phyloP scores from a whole-genome alignment of 2,797 vertebrate species.

The Anguilla pacifica region DNA sequence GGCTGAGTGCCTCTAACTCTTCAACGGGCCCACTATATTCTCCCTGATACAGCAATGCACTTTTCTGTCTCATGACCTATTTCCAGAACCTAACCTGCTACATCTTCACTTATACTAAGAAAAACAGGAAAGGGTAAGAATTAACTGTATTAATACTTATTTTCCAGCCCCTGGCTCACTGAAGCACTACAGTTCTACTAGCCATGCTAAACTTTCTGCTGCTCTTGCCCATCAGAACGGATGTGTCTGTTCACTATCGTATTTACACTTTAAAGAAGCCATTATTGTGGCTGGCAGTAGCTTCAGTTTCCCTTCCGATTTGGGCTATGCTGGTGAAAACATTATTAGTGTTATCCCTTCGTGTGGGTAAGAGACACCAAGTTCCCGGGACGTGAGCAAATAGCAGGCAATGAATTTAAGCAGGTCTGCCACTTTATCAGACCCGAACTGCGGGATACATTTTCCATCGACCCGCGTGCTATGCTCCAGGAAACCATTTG shows the following conservation, averaged over 20 bases:
- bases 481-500: constrained; percentile 8
- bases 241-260: background rate
- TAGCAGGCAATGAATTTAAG: background rate
- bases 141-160: background rate
- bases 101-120: background rate
- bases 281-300: background rate
- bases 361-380: background rate
- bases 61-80: no score
- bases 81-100: background rate
- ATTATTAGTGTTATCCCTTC: background rate
- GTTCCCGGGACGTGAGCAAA: background rate
- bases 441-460: background rate
- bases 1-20: no score
- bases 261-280: background rate
- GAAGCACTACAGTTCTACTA: background rate
- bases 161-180: background rate
- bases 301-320: no score
- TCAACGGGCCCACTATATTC: no score
- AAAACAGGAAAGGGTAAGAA: background rate
- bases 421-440: background rate
- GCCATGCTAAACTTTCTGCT: background rate
- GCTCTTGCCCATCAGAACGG: background rate
- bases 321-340: background rate
- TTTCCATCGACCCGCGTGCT: background rate
- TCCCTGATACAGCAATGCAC: no score